A percentile compares a stretch with the other conserved stretches of the same genome.
Evolutionary conservation across 2,888 invertebrate genomes (phyloP).

Genomic region (Diaphora mendica): DNA sequence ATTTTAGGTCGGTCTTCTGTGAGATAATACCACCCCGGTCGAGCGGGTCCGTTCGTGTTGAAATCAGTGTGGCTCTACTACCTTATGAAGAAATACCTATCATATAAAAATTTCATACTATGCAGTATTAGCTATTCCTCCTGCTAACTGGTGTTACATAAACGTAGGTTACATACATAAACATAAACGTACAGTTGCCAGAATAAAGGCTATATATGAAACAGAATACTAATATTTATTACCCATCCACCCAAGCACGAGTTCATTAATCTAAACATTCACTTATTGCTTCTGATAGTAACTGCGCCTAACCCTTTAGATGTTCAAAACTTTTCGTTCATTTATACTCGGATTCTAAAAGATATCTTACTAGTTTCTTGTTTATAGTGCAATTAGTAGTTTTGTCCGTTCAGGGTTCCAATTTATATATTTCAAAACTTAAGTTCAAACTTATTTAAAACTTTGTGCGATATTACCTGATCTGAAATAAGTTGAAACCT

Average conservation of each 20-base stretch:
- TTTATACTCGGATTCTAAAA: background rate
- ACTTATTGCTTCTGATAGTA: conserved; percentile 24
- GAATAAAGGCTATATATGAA: background rate
- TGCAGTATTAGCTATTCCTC: background rate
- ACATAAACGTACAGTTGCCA: no score
- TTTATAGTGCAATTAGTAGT: background rate
- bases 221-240: no score
- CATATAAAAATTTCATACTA: background rate
- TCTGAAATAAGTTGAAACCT: background rate
- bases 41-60: no score
- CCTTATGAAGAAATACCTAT: no score
- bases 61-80: no score
- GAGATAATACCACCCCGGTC: no score
- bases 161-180: no score
- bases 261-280: conserved; percentile 22
- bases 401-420: no score
- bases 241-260: no score
- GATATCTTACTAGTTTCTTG: background rate
- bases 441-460: background rate
- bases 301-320: conserved; percentile 17
- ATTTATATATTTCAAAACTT: no score
- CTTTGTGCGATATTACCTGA: background rate
- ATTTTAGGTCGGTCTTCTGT: no score
- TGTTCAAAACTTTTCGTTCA: background rate
- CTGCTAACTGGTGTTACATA: background rate